These are phyloP conservation scores for Thermophis baileyi DNA, from an alignment of 2,113 vertebrate genomes.

Conservation along the genomic window DNA sequence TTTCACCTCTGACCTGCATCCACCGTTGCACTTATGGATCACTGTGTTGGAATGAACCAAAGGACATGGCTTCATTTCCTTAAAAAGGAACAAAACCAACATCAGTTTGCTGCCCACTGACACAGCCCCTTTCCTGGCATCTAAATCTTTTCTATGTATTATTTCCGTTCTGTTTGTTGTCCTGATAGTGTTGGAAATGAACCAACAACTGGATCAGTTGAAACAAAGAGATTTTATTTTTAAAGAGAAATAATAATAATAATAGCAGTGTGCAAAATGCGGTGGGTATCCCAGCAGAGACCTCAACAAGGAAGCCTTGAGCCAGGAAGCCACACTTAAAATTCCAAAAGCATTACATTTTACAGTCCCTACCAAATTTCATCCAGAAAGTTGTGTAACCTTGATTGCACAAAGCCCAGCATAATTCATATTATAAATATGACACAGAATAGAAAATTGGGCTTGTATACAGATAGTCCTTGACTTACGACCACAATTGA, in stretches of 20 bases:
- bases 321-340: no score
- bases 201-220: no score
- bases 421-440: not conserved
- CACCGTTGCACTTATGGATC: not conserved
- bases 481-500: not conserved
- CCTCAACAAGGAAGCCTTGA: no score
- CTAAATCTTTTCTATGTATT: not conserved
- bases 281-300: no score
- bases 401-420: not conserved
- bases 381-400: not conserved
- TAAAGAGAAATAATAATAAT: no score
- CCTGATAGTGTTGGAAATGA: no score
- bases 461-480: not conserved
- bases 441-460: not conserved
- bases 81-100: not conserved
- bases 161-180: not conserved
- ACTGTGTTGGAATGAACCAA: not conserved
- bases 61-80: not conserved
- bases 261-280: no score
- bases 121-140: not conserved
- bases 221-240: no score
- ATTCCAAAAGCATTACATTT: no score
- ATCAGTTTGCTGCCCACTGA: not conserved
- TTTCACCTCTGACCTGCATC: no score
- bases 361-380: no score